Evolutionary conservation across 2,797 vertebrate species (phyloP), one percentile per base, ranked within the genome.

Genomic region (Myotis planiceps): DNA sequence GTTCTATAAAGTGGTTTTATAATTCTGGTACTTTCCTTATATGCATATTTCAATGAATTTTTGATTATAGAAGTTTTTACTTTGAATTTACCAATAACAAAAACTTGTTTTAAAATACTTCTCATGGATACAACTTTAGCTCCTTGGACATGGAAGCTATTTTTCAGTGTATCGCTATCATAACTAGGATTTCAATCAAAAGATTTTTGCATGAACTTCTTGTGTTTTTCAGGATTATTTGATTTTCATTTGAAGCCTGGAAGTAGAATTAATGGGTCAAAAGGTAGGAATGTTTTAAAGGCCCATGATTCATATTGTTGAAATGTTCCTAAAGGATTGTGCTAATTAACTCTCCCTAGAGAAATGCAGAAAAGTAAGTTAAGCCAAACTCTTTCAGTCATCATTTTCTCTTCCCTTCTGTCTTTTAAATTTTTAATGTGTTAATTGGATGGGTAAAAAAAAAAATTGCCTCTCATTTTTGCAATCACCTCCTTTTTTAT

Each of bases 351-450:
- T 60, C 39, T 91, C 88, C 91, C 75, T 45, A 91, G 91, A 71
- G 93, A 82, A 93, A 94, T 39, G 39, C 27, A 93, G 72, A 68
- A 97, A 89, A 94, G 42, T 88, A 91, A 95, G 81, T 88, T 90
- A 90, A 97, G 80, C 60, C 55, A 93, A 93, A 97, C 37, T 76
- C 29, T 93, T 95, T 80, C 83, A 96, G 90, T 90, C 45, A 89
- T 53, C 69, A 74, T 87, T 94, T 96, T 97, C 63, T 93, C 63
- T 69, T 83, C 60, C 96, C 84, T 93, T 42, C 39, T 85, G 37
- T 95, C 90, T 91, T 84, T 92, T 32, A 87, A 93, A 95, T 37
- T 72, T 96, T 97, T 96, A 96, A 97, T 96, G 75, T 87, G 55
- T 93, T 96, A 95, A 96, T 96, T 96, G 88, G 80, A 87, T 78